These are phyloP conservation scores for Drosophila melanogaster DNA, from an alignment of 1,140 invertebrate species.

Conservation along the genomic window Release_6_plus_ISO1_MT NT_037436.4:22030501-22031000, in stretches of 20 bases:
- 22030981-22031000: too few species aligned
- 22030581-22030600: constrained; percentile 1
- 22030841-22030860: constrained; percentile 20
- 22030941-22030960: constrained; percentile 4
- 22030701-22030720: constrained; percentile 39
- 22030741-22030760: constrained; percentile 57
- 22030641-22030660: constrained; percentile 65
- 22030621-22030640: constrained; percentile 53
- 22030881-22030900: constrained; percentile 13
- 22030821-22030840: constrained; percentile 45
- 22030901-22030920: constrained; percentile 39
- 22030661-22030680: constrained; percentile 14
- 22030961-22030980: constrained; percentile 1
- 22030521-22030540: constrained; percentile 38
- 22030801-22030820: constrained; percentile 61
- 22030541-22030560: constrained; percentile 38
- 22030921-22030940: constrained; percentile 1
- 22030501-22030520: constrained; percentile 42
- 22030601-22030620: constrained; percentile 31
- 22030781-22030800: constrained; percentile 28
- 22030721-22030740: constrained; percentile 5
- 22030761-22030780: constrained; percentile 56
- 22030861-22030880: neutral
- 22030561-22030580: constrained; percentile 41
- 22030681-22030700: constrained; percentile 11